Base-by-base conservation (phyloP, 2,888 invertebrate genomes). In the Timema cristinae region DNA sequence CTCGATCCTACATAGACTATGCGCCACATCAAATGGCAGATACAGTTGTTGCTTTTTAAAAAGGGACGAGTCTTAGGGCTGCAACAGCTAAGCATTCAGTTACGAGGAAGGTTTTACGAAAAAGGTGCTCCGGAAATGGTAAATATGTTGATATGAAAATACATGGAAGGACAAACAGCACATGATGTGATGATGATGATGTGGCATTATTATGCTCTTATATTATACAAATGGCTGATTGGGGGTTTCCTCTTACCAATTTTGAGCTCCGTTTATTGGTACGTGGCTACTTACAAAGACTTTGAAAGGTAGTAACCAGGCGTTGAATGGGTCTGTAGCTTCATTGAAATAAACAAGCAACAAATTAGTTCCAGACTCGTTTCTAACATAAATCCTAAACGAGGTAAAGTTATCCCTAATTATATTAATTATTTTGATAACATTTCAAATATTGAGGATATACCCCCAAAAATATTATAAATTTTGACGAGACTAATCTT, bases 401-500 rank as follows among this genome's bases (percentile, higher is more conserved):
- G n/a, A 56, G 56, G n/a, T 11, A 5, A 56, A 16, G 56, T 56
- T 56, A 16, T 5, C 13, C 15, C 59, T 16, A n/a, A 9, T 5
- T 13, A 59, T 16, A 59, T 59, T 32, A n/a, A n/a, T n/a, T 59
- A 7, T 10, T 59, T 7, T 59, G 8, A 59, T 59, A n/a, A 59
- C 15, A 16, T 59, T 16, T 54, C 48, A 49, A 13, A 47, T 48
- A 49, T 47, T 71, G 50, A 16, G 7, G 15, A 50, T n/a, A 15
- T 49, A 56, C 4, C 67, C 59, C 68, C 32, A 13, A 15, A 13
- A 61, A 61, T 50, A 78, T 79, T 32, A 73, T 78, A 47, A 82
- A 82, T 69, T 82, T 79, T 75, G 80, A 81, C 71, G 80, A 81
- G 73, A 78, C 79, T 2, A 81, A 80, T 69, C 75, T 82, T 7